Base-by-base conservation (phyloP, 2,113 vertebrate genomes). In the Malaclemys terrapin region DNA sequence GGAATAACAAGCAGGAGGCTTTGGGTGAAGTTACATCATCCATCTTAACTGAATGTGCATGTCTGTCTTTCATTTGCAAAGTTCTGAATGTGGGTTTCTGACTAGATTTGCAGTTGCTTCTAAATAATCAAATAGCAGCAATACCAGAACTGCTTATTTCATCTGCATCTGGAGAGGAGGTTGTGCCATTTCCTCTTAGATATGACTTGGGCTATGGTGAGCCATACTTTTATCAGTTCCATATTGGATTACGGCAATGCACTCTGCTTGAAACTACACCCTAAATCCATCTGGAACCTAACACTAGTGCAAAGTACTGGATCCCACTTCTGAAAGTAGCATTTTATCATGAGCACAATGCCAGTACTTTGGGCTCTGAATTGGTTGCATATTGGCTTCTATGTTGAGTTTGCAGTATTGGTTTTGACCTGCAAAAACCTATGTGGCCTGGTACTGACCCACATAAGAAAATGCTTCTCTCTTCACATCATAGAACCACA, bases 81-180 rank as follows among this genome's bases (percentile, higher is more conserved):
- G 49, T 96, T 95, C 87, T 90, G 72, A 87, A 72, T 96, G 95
- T 42, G 57, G 89, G 95, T 95, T 84, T 97, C 88, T 95, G 93
- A 97, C 95, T 97, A 97, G 90, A 95, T 96, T 95, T 95, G 82
- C 96, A 96, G 96, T 97, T 95, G 80, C 78, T 96, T 90, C 95
- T 94, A 78, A 81, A 96, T 86, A 95, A 97, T 97, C 93, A 96
- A 97, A 96, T 85, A 90, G 85, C 80, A 94, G 90, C 49, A 82
- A 89, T 27, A 92, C 82, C 93, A 90, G 95, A 29, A 49, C 72
- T 90, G 94, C 82, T 89, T 90, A 22, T 53, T 90, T 49, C 96
- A 97, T 87, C 95, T 97, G 97, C 59, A 93, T 90, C 87, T 97
- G 52, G 87, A 97, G 96, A 97, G 89, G 84, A 56, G 45, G 84